These are phyloP conservation scores for Malacoraja senta DNA, from an alignment of 2,797 vertebrate species.

Conservation along the genomic window DNA sequence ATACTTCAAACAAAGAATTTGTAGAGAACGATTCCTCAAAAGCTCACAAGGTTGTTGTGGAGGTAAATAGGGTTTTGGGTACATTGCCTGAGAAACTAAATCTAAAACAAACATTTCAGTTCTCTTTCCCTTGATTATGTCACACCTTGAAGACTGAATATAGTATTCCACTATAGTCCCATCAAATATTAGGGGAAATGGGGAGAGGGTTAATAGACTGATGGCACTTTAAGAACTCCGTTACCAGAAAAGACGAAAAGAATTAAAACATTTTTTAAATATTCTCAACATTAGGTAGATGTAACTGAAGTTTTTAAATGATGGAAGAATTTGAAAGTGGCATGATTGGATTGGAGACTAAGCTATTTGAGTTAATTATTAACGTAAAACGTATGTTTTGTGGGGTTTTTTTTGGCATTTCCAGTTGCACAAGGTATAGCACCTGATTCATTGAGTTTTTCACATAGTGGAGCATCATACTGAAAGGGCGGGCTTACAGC, in stretches of 20 bases:
- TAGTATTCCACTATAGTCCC: not conserved
- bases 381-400: not conserved
- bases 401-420: not conserved
- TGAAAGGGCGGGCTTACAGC: not conserved
- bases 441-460: not conserved
- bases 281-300: not conserved
- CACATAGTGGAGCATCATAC: not conserved
- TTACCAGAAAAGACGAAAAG: not conserved
- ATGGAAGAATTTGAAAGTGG: not conserved
- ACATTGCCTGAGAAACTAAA: not conserved
- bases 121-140: not conserved
- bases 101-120: not conserved
- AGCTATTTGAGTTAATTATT: not conserved
- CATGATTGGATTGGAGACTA: not conserved
- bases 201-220: not conserved
- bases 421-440: too few relatives aligned
- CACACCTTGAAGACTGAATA: not conserved
- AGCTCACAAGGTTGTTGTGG: not conserved
- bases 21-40: not conserved
- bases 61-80: not conserved
- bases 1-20: not conserved
- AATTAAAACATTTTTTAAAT: not conserved
- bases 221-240: not conserved
- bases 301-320: not conserved
- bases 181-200: not conserved